Evolutionary conservation across 2,113 vertebrate genomes (phyloP).

Genomic region (Sylvilagus bachmani): DNA sequence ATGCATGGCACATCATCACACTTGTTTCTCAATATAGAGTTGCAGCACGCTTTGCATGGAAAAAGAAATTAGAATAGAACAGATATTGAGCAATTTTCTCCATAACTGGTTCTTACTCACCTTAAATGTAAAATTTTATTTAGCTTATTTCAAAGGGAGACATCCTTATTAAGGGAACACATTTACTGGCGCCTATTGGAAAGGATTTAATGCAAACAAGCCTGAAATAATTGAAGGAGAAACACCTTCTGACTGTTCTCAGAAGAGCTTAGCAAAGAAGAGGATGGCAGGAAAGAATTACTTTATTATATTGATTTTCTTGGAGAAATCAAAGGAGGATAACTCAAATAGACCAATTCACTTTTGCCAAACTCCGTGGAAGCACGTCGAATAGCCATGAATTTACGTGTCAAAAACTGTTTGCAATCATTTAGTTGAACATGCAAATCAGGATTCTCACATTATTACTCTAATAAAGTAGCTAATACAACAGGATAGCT

Average conservation of each 20-base stretch:
- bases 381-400: conserved; percentile 85
- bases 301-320: conserved; percentile 97
- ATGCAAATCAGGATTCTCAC: conserved; percentile 81
- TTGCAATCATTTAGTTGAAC: conserved; percentile 90
- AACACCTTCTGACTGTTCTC: conserved; percentile 92
- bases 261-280: conserved; percentile 92
- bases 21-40: conserved; percentile 88
- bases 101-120: conserved; percentile 95
- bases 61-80: conserved; percentile 93
- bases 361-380: conserved; percentile 89
- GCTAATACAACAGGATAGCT: conserved; percentile 77
- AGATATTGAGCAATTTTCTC: conserved; percentile 97
- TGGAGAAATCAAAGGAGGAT: conserved; percentile 92
- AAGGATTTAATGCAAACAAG: conserved; percentile 96
- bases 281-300: conserved; percentile 94
- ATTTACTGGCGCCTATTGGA: conserved; percentile 88
- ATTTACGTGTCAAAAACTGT: conserved; percentile 94
- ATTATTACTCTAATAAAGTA: conserved; percentile 88
- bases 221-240: conserved; percentile 96
- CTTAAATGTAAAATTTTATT: conserved; percentile 96
- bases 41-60: conserved; percentile 89
- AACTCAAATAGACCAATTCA: conserved; percentile 94
- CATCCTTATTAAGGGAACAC: conserved; percentile 91
- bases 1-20: conserved; percentile 95
- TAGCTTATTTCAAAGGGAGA: conserved; percentile 92